These are phyloP conservation scores for Rhyacophila evoluta DNA, from an alignment of 2,888 invertebrate species.

Conservation along the genomic window DNA sequence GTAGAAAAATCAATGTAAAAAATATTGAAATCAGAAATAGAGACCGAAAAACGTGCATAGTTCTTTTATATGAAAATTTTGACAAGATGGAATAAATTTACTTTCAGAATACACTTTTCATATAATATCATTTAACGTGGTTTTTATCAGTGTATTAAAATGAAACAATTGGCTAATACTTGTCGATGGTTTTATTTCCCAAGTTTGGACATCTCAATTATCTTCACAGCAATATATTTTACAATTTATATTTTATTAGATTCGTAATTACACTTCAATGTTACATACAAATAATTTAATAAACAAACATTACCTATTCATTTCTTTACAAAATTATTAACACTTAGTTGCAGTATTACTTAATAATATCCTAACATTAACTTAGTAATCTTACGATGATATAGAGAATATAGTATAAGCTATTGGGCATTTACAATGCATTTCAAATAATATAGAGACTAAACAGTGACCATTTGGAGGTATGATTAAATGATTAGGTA, in stretches of 20 bases:
- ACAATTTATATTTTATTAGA: slow-evolving; percentile 9
- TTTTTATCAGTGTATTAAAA: too few relatives aligned
- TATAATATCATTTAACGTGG: too few relatives aligned
- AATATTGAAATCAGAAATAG: too few relatives aligned
- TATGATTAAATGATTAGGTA: neutral
- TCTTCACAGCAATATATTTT: slow-evolving; percentile 18
- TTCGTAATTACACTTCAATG: slow-evolving; percentile 5
- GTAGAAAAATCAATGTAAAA: too few relatives aligned
- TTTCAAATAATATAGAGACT: slow-evolving; percentile 9
- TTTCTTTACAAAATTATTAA: slow-evolving; percentile 46
- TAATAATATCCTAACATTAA: slow-evolving; percentile 29
- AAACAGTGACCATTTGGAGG: slow-evolving; percentile 3
- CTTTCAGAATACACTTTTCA: too few relatives aligned
- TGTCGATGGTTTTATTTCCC: slow-evolving; percentile 22
- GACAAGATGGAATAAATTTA: too few relatives aligned
- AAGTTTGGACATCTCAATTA: slow-evolving; percentile 22
- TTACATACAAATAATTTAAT: slow-evolving; percentile 41
- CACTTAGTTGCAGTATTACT: slow-evolving; percentile 43
- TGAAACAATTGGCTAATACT: neutral
- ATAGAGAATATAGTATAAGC: neutral
- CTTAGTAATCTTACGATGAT: neutral
- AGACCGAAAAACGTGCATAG: too few relatives aligned
- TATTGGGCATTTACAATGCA: slow-evolving; percentile 24
- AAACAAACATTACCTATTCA: slow-evolving; percentile 30
- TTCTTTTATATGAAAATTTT: too few relatives aligned